Base-by-base conservation (phyloP, 2,888 invertebrate genomes). In the Cybosia mesomella region DNA sequence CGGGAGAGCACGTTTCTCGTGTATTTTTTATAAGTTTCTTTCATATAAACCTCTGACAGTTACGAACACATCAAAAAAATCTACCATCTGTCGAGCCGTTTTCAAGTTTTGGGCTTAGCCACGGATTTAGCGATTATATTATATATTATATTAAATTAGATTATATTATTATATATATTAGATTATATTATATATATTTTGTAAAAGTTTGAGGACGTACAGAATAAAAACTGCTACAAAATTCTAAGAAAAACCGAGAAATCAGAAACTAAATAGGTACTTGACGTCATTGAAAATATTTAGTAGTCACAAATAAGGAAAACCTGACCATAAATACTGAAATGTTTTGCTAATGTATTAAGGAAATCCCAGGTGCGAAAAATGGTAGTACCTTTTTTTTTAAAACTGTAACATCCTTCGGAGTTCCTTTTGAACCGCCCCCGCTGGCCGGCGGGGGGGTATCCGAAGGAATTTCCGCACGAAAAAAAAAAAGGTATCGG, bases 281-380 rank as follows among this genome's bases (percentile, higher is more conserved):
- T 21, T 58, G 58, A 58, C 36, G 34, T 36, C 58, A 58, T 58
- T 21, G 58, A 58, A 58, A 58, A 58, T 36, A 15, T 34, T 36
- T 32, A 21, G 21, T 11, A 34, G 34, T 34, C 11, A 36, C 21
- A 15, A 34, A 58, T 58, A 58, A 58, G 58, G 28, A 49, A 28
- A 61, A 49, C 21, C 32, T 7, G 21, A 22, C 8, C n/a, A 62
- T n/a, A n/a, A 11, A 34, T 58, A 58, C 18, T 15, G 2, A 58
- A 58, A 15, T 36, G 21, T 36, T 58, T 21, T 58, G 21, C 2
- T 36, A 5, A 49, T 49, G 49, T n/a, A 49, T 15, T 15, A 21
- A 21, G 36, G 36, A 21, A 58, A 36, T 58, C 8, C 36, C 58
- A n/a, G n/a, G 21, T 15, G n/a, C 49, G n/a, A 9, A 49, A 10